phyloP scores from a whole-genome alignment of 2,888 invertebrate species.

The Morinoia aosen region DNA sequence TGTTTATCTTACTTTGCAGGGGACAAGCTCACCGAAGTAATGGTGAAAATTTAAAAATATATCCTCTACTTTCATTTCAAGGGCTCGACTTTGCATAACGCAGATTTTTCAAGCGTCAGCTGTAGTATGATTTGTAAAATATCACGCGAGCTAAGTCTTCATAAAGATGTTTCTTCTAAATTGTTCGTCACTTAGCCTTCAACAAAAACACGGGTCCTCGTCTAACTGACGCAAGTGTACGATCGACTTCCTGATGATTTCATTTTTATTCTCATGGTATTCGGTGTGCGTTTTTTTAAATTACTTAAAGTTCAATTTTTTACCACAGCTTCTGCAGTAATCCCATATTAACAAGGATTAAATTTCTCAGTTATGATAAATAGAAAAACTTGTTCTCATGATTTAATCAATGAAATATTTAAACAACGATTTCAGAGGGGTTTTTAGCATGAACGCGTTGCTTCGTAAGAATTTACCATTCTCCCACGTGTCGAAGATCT shows the following conservation, averaged over 20 bases:
- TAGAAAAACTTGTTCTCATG: background rate
- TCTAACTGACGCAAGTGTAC: background rate
- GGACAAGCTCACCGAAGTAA: background rate
- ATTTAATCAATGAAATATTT: background rate
- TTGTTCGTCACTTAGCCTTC: background rate
- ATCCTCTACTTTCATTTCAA: background rate
- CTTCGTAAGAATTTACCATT: too few relatives aligned
- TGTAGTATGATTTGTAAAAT: background rate
- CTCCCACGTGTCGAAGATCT: too few relatives aligned
- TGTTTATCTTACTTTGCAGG: constrained; percentile 39
- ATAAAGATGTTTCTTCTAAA: too few relatives aligned
- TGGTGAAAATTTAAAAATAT: background rate
- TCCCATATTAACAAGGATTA: background rate
- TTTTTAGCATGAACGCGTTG: too few relatives aligned
- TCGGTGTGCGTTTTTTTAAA: background rate
- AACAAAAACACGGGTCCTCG: background rate
- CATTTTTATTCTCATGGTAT: background rate
- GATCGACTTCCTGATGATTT: background rate
- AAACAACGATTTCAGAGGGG: too few relatives aligned
- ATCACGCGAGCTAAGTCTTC: background rate
- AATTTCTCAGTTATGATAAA: background rate
- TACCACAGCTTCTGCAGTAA: background rate
- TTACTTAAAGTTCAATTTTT: background rate
- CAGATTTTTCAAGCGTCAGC: background rate
- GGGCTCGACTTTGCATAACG: background rate